Evolutionary conservation across 2,888 invertebrate species (phyloP).

Genomic region (Ophion obscuratus): DNA sequence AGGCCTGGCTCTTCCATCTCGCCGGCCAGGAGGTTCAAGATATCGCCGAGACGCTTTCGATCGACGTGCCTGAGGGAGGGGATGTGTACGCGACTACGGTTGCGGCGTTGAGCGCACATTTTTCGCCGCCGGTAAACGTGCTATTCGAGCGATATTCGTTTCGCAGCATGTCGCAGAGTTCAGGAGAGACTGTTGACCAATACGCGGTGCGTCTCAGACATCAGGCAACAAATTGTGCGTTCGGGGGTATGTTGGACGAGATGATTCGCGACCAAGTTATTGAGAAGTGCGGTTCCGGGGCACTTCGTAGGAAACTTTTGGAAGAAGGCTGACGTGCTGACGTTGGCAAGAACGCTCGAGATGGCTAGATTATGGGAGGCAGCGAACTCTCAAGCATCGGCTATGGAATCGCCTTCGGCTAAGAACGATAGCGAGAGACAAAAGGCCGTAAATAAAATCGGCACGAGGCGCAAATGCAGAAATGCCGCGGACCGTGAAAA

Average conservation of each 20-base stretch:
- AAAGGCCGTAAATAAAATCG: background rate
- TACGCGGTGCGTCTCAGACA: too few species aligned
- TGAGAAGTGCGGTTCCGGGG: too few species aligned
- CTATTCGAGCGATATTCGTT: slow-evolving; percentile 3
- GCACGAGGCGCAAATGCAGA: background rate
- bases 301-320: background rate
- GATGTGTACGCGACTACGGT: background rate
- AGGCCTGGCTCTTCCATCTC: slow-evolving; percentile 5
- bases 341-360: background rate
- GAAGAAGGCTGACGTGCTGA: background rate
- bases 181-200: background rate
- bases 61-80: background rate
- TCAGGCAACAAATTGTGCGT: too few species aligned
- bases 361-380: background rate
- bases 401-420: background rate
- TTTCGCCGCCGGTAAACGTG: slow-evolving; percentile 1
- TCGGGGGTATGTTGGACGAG: too few species aligned
- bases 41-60: background rate
- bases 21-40: slow-evolving; percentile 4
- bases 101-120: background rate
- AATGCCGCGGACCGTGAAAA: background rate
- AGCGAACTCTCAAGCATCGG: background rate
- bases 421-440: background rate
- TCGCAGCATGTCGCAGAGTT: slow-evolving; percentile 1
- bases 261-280: too few species aligned